A percentile compares a stretch with the other conserved stretches of the same genome.
Evolutionary conservation across 2,888 invertebrate species (phyloP).

Genomic region (Monochamus alternatus): DNA sequence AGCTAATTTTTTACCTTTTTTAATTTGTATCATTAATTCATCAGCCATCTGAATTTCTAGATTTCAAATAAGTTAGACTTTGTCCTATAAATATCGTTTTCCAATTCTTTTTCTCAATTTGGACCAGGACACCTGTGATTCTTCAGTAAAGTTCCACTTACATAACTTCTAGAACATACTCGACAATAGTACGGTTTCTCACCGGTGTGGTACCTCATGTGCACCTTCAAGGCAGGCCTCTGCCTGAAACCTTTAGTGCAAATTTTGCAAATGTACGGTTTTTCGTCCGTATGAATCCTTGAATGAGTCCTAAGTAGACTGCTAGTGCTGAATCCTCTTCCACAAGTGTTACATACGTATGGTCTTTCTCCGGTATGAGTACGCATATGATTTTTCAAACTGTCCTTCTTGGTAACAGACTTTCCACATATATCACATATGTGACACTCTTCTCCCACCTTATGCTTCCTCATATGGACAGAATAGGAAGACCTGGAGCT

Average conservation of each 20-base stretch:
- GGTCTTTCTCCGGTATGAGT: constrained; percentile 62
- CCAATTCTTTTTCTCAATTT: neutral
- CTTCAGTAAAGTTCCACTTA: constrained; percentile 72
- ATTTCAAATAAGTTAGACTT: no score
- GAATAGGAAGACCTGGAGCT: constrained; percentile 39
- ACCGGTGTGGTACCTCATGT: constrained; percentile 34
- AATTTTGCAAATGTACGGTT: constrained; percentile 40
- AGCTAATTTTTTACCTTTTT: no score
- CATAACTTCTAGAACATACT: constrained; percentile 62
- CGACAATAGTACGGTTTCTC: constrained; percentile 9
- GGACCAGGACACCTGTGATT: constrained; percentile 62
- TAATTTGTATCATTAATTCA: no score
- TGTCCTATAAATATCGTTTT: no score
- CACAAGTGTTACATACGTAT: constrained; percentile 59
- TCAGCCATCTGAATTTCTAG: no score
- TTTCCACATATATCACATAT: constrained; percentile 60
- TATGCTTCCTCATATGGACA: constrained; percentile 57
- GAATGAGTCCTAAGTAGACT: constrained; percentile 54
- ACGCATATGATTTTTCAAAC: constrained; percentile 56
- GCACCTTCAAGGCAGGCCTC: constrained; percentile 5
- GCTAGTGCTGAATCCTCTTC: constrained; percentile 58
- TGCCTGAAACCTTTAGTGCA: constrained; percentile 43
- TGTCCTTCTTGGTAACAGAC: constrained; percentile 46
- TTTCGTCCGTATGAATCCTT: constrained; percentile 50
- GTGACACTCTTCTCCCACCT: constrained; percentile 44